phyloP scores from a whole-genome alignment of 2,797 vertebrate genomes.

The Pseudochirops corinnae region DNA sequence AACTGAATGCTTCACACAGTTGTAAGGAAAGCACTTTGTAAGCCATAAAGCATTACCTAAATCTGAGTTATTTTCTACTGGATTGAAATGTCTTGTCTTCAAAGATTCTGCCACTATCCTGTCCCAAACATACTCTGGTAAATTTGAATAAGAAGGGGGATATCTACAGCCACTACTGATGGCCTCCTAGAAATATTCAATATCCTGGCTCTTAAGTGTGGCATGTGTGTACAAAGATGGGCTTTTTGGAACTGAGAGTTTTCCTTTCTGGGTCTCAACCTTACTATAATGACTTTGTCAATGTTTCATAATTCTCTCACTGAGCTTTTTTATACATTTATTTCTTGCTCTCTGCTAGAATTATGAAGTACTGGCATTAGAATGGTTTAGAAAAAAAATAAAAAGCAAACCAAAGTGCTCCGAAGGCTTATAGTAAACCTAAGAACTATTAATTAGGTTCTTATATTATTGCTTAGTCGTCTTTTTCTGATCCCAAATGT shows the following conservation, averaged over 20 bases:
- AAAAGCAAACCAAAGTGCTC: conserved; percentile 24
- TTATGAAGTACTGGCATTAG: conserved; percentile 16
- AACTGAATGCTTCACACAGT: not conserved
- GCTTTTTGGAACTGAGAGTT: not conserved
- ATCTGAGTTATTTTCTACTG: not conserved
- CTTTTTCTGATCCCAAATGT: conserved; percentile 31
- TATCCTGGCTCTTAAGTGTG: not conserved
- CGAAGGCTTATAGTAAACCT: not conserved
- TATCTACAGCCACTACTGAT: not conserved
- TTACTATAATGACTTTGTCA: not conserved
- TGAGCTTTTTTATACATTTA: not conserved
- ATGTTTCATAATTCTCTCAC: not conserved
- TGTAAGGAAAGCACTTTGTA: not conserved
- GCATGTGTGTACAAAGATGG: not conserved
- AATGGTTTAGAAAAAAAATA: not conserved
- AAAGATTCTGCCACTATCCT: not conserved
- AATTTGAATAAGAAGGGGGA: not conserved
- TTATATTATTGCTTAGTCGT: not conserved
- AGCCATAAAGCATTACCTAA: not conserved
- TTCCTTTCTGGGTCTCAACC: not conserved
- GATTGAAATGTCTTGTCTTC: conserved; percentile 43
- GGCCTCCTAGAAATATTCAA: conserved; percentile 25
- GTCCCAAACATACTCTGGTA: conserved; percentile 43
- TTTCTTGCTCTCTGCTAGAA: conserved; percentile 2
- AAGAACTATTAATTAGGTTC: conserved; percentile 6